Conservation (phyloP, 1,140 invertebrate genomes). For the Pseudomyrmex flavicornis region DNA sequence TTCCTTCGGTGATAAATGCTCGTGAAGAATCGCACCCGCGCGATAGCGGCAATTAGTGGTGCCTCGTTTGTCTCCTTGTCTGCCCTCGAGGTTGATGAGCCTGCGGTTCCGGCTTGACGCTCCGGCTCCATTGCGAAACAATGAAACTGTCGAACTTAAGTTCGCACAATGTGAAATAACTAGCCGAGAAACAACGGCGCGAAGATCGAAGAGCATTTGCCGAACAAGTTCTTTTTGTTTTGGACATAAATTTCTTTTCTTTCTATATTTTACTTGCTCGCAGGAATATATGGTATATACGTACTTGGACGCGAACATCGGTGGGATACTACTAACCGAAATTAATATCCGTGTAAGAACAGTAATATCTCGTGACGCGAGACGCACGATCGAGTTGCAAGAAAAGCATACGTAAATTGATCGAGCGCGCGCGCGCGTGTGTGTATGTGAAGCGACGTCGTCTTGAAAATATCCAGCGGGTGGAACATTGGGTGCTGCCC, state of each 20-base stretch:
- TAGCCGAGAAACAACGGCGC: background rate
- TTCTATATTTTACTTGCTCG: background rate
- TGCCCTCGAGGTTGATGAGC: conserved; percentile 64
- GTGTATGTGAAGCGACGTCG: conserved; percentile 5
- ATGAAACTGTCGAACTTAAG: conserved; percentile 46
- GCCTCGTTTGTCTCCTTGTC: conserved; percentile 73
- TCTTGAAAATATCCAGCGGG: conserved; percentile 42
- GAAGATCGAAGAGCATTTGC: background rate
- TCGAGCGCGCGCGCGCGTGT: background rate
- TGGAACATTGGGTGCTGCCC: conserved; percentile 41
- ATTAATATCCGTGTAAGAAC: conserved; percentile 29
- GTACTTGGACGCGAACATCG: background rate
- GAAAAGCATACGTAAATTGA: conserved; percentile 53
- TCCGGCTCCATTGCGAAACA: conserved; percentile 39
- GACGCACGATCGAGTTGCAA: conserved; percentile 40
- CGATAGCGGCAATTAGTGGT: conserved; percentile 76
- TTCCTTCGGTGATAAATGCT: conserved; percentile 74
- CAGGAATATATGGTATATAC: background rate
- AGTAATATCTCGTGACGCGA: conserved; percentile 13
- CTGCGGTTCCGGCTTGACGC: conserved; percentile 49
- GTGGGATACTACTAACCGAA: background rate
- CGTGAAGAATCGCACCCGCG: conserved; percentile 66
- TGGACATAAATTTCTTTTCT: background rate
- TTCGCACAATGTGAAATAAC: background rate
- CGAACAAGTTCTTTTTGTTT: background rate